phyloP scores from a whole-genome alignment of 2,888 invertebrate genomes.

The Drosophila melanosoma region DNA sequence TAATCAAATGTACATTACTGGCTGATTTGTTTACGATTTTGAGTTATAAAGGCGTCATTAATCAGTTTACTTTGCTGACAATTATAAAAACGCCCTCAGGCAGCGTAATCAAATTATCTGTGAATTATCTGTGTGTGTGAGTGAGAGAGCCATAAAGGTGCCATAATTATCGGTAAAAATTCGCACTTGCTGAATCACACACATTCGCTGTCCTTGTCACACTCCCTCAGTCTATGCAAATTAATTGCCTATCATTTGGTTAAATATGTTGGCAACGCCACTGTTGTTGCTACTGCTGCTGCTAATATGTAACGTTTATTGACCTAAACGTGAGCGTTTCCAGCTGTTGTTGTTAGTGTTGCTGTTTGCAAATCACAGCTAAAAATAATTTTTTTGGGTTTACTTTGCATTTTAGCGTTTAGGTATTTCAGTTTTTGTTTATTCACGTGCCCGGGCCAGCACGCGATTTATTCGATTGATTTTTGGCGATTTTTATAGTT shows the following conservation, averaged over 20 bases:
- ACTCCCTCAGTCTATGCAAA: slow-evolving; percentile 27
- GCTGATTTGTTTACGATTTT: slow-evolving; percentile 58
- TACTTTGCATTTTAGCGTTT: slow-evolving; percentile 19
- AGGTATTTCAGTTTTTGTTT: slow-evolving; percentile 31
- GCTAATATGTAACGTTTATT: slow-evolving; percentile 69
- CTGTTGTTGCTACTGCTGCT: slow-evolving; percentile 34
- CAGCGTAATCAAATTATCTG: slow-evolving; percentile 14
- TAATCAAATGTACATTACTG: slow-evolving; percentile 25
- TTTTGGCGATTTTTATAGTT: slow-evolving; percentile 18
- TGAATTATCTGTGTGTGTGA: slow-evolving; percentile 5
- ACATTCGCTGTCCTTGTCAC: slow-evolving; percentile 7
- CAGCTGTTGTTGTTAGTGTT: slow-evolving; percentile 8
- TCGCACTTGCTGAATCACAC: slow-evolving; percentile 7
- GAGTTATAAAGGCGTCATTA: slow-evolving; percentile 51
- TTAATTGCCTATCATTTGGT: slow-evolving; percentile 41
- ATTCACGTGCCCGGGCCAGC: slow-evolving; percentile 59
- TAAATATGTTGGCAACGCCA: slow-evolving; percentile 31
- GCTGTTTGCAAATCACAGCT: slow-evolving; percentile 30
- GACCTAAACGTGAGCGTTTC: slow-evolving; percentile 54
- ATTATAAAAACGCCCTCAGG: slow-evolving; percentile 53
- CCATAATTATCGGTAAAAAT: slow-evolving; percentile 32
- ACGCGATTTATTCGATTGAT: slow-evolving; percentile 51
- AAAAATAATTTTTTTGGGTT: slow-evolving; percentile 13
- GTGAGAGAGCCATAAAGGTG: slow-evolving; percentile 10
- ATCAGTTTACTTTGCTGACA: slow-evolving; percentile 60